A percentile compares a stretch with the other conserved stretches of the same genome.
These are phyloP conservation scores for Hepsetus odoe DNA, from an alignment of 2,113 vertebrate species.

Conservation along the genomic window DNA sequence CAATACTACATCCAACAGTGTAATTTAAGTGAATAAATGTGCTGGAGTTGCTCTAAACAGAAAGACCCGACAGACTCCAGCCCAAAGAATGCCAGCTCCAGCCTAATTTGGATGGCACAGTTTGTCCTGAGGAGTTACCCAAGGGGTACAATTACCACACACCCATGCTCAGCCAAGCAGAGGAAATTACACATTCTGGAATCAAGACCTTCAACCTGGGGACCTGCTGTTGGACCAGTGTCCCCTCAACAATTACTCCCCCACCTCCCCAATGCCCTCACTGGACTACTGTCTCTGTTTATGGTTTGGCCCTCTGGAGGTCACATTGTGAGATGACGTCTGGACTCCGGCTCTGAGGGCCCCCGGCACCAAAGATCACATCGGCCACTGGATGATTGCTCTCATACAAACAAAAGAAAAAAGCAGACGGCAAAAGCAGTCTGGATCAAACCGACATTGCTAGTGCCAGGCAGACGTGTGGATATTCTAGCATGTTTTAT, in stretches of 20 bases:
- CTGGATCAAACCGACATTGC: constrained; percentile 5
- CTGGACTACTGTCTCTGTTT: constrained; percentile 44
- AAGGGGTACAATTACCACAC: constrained; percentile 72
- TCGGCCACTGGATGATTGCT: constrained; percentile 22
- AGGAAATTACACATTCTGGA: constrained; percentile 71
- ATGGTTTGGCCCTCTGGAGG: constrained; percentile 48
- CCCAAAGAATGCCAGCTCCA: constrained; percentile 6
- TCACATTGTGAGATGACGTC: constrained; percentile 42
- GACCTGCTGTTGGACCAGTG: constrained; percentile 53
- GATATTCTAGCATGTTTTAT: too few species aligned
- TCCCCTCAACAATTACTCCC: constrained; percentile 62
- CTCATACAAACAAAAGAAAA: constrained; percentile 36
- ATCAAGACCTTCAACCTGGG: constrained; percentile 69
- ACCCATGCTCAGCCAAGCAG: constrained; percentile 72
- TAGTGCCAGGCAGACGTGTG: not conserved
- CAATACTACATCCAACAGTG: too few species aligned
- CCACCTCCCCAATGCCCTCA: constrained; percentile 14
- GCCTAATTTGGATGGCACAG: constrained; percentile 60
- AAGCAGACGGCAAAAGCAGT: constrained; percentile 22
- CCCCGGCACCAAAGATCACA: constrained; percentile 34
- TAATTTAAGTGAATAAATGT: too few species aligned
- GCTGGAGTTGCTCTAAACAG: constrained; percentile 7
- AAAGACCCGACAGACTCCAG: constrained; percentile 1
- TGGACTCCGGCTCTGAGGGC: constrained; percentile 29
- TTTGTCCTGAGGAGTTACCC: constrained; percentile 65